A percentile compares a stretch with the other conserved stretches of the same genome.
These are phyloP conservation scores for Lasioglossum villosulum DNA, from an alignment of 2,888 invertebrate species.

Conservation along the genomic window DNA sequence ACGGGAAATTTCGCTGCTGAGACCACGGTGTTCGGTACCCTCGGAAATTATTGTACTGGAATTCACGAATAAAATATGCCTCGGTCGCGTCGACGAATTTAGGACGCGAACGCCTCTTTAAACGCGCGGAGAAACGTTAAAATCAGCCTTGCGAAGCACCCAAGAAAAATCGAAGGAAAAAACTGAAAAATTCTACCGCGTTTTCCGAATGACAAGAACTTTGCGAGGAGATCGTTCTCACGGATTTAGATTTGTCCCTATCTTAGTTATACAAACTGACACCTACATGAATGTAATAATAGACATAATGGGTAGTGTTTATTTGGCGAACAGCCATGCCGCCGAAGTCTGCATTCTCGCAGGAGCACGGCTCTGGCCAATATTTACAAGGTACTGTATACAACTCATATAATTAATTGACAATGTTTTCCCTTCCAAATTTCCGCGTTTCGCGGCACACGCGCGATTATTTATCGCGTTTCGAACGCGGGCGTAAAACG, in stretches of 20 bases:
- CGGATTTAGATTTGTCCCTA: constrained; percentile 58
- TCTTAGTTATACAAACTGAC: constrained; percentile 59
- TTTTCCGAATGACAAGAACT: constrained; percentile 28
- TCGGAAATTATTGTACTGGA: constrained; percentile 49
- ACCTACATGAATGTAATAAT: constrained; percentile 66
- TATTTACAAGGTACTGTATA: constrained; percentile 59
- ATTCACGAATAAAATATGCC: constrained; percentile 34
- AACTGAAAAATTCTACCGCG: neutral
- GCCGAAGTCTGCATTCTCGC: constrained; percentile 54
- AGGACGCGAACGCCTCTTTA: constrained; percentile 35
- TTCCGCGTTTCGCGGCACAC: constrained; percentile 46
- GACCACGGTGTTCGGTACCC: constrained; percentile 16
- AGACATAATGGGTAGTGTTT: constrained; percentile 67
- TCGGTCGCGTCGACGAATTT: constrained; percentile 20
- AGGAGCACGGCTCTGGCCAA: constrained; percentile 40
- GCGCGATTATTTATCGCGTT: constrained; percentile 25
- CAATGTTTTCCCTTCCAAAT: constrained; percentile 46
- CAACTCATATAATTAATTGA: constrained; percentile 64
- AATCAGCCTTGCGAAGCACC: neutral
- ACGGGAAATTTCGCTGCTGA: neutral
- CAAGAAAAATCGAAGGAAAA: neutral
- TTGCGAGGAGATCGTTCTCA: constrained; percentile 34
- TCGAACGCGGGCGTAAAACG: neutral
- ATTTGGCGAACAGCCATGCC: constrained; percentile 61
- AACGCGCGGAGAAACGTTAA: constrained; percentile 35